A percentile compares a stretch with the other conserved stretches of the same genome.
These are phyloP conservation scores for Calyptommatus sinebrachiatus DNA, from an alignment of 2,113 vertebrate genomes.

Conservation along the genomic window DNA sequence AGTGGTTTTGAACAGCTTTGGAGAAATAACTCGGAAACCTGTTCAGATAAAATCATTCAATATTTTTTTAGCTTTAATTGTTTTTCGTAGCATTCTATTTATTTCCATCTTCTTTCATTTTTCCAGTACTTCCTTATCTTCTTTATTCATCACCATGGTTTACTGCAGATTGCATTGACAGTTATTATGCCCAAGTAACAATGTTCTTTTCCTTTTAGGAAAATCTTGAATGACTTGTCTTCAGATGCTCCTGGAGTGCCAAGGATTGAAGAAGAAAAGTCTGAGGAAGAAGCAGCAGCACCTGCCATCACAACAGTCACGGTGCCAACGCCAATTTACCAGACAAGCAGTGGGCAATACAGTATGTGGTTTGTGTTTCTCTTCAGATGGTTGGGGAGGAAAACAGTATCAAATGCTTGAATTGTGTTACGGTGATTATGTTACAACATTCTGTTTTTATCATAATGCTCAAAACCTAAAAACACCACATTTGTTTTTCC, in stretches of 20 bases:
- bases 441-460: background rate
- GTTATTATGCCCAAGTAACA: slow-evolving; percentile 52
- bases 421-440: background rate
- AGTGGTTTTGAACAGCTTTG: too few species aligned
- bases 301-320: slow-evolving; percentile 96
- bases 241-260: slow-evolving; percentile 93
- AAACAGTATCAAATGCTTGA: slow-evolving; percentile 28
- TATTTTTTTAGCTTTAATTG: too few species aligned
- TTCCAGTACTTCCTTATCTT: slow-evolving; percentile 15
- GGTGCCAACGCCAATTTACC: slow-evolving; percentile 97
- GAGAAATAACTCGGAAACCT: too few species aligned
- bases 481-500: background rate
- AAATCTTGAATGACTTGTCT: slow-evolving; percentile 97
- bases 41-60: too few species aligned
- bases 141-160: slow-evolving; percentile 28
- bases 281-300: slow-evolving; percentile 90
- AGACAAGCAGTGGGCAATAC: slow-evolving; percentile 98
- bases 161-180: slow-evolving; percentile 27
- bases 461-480: background rate
- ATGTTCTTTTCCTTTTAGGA: slow-evolving; percentile 77
- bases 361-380: slow-evolving; percentile 80
- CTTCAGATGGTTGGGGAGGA: slow-evolving; percentile 54
- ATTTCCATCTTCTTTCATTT: too few species aligned
- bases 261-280: slow-evolving; percentile 97
- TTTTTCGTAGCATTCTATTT: too few species aligned